Conservation (phyloP, 2,797 vertebrate species). For the Mycteria americana region DNA sequence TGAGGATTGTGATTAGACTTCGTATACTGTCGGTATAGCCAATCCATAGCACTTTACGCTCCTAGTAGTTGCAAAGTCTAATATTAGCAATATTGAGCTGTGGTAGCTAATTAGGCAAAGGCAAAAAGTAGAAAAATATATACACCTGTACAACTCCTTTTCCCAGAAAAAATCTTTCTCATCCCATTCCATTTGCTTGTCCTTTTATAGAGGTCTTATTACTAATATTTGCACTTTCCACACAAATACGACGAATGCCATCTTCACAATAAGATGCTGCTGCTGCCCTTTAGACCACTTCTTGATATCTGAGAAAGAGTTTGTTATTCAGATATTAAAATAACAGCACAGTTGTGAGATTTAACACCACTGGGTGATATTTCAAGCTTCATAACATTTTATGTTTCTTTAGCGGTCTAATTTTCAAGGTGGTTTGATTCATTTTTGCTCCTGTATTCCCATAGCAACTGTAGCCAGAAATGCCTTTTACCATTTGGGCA, state of each 20-base stretch:
- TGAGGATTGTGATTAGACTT: background rate
- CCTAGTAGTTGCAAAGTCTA: background rate
- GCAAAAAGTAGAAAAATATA: background rate
- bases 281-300: background rate
- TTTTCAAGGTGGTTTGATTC: background rate
- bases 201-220: background rate
- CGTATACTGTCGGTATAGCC: background rate
- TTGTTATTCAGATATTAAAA: background rate
- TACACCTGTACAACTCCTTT: background rate
- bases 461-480: slow-evolving; percentile 19
- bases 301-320: background rate
- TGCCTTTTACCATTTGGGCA: background rate
- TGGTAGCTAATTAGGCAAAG: background rate
- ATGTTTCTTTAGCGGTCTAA: background rate
- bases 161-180: background rate
- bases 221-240: background rate
- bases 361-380: background rate
- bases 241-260: background rate
- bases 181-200: background rate
- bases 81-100: background rate
- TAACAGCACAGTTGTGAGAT: background rate
- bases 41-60: background rate
- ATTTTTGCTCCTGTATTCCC: slow-evolving; percentile 25
- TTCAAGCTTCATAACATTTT: slow-evolving; percentile 24
- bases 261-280: background rate